Evolutionary conservation across 2,113 vertebrate genomes (phyloP), one percentile per base, ranked within the genome.

Genomic region (Collichthys lucidus): DNA sequence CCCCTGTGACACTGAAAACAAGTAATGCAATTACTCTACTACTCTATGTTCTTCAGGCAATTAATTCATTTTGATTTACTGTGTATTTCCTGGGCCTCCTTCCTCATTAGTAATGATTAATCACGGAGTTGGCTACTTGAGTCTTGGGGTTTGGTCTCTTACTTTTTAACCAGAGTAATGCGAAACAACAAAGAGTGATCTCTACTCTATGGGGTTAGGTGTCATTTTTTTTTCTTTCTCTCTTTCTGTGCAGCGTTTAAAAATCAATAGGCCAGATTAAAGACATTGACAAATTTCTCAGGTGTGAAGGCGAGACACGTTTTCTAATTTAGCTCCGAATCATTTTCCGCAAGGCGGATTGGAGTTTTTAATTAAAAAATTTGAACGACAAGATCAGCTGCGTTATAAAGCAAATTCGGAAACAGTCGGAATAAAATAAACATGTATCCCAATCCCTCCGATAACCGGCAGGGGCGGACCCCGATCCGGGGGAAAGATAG

Each of bases 101-200:
- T 83, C 67, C 92, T 94, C 92, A 94, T 94, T 95, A 93, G 79
- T 29, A 66, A 82, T 93, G 90, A 94, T 94, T 94, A 90, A 94
- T 94, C 90, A 88, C 65, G 24, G 72, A 67, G 64, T 50, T 40
- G 70, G 74, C 71, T 50, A 49, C 68, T 59, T 42, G 56, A 82
- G 88, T 88, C 88, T 72, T 73, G 86, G 80, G 75, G 70, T 83
- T 85, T 46, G 44, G 70, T 35, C 74, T 74, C 29, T 59, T 76
- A 72, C 68, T 62, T 82, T 40, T 68, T 63, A 79, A 47, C 46
- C 46, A n/a, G 69, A 77, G 59, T 20, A 65, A 72, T 68, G 46
- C 62, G 57, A 63, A 57, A 65, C 53, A 74, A 46, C 31, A 56
- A 26, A 31, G 4, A 47, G 12, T 3, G 75, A 82, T 74, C 35